These are phyloP conservation scores for Cataglyphis altisquamis DNA, from an alignment of 2,888 invertebrate genomes.

Conservation along the genomic window DNA sequence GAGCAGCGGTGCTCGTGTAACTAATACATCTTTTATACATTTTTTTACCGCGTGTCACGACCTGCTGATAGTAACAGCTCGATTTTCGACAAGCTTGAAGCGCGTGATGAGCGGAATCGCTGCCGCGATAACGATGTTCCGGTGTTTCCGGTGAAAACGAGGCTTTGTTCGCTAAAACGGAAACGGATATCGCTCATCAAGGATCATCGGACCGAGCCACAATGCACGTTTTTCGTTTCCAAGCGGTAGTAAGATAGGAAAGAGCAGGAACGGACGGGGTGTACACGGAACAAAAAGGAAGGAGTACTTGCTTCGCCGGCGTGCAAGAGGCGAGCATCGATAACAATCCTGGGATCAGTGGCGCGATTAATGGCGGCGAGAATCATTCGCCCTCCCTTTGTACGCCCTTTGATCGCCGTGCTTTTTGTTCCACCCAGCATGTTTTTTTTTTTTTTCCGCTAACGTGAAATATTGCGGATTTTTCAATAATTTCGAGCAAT, in stretches of 20 bases:
- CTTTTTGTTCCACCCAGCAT: conserved; percentile 7
- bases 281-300: conserved; percentile 42
- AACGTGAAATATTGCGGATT: conserved; percentile 36
- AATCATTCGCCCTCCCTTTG: conserved; percentile 65
- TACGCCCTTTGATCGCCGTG: not conserved
- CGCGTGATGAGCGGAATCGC: conserved; percentile 68
- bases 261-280: not conserved
- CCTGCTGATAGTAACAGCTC: conserved; percentile 6
- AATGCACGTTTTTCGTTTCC: conserved; percentile 72
- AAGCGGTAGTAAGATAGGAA: conserved; percentile 29
- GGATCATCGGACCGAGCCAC: conserved; percentile 78
- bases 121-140: conserved; percentile 83
- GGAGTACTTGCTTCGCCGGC: conserved; percentile 51
- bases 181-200: conserved; percentile 85
- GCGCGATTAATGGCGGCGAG: conserved; percentile 74
- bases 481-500: conserved; percentile 41
- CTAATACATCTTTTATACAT: conserved; percentile 32
- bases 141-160: conserved; percentile 81
- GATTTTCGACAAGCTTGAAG: conserved; percentile 41
- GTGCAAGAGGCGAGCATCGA: conserved; percentile 65
- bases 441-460: not conserved
- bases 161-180: conserved; percentile 83
- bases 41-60: conserved; percentile 28
- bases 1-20: not conserved
- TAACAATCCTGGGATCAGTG: conserved; percentile 68